These are phyloP conservation scores for Ophiodon elongatus DNA, from an alignment of 2,113 vertebrate species.

Conservation along the genomic window DNA sequence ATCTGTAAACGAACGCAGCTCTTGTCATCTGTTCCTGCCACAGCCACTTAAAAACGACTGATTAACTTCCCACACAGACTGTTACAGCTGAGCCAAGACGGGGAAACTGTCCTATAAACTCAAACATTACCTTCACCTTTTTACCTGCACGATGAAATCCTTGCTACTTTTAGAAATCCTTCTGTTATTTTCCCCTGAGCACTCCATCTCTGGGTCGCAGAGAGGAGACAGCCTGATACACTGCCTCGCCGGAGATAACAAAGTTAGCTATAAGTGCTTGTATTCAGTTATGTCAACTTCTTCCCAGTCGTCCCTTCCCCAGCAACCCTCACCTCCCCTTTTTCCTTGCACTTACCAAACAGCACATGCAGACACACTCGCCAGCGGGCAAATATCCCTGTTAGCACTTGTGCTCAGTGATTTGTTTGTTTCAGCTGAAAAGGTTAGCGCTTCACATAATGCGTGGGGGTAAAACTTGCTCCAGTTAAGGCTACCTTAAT, in stretches of 20 bases:
- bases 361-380: conserved; percentile 36
- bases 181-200: conserved; percentile 5
- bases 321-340: background rate
- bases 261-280: conserved; percentile 61
- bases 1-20: conserved; percentile 46
- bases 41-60: conserved; percentile 46
- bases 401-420: conserved; percentile 63
- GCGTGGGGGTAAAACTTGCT: conserved; percentile 60
- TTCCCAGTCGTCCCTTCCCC: conserved; percentile 13
- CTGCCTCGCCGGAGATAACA: conserved; percentile 47
- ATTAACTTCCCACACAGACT: conserved; percentile 53
- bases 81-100: conserved; percentile 46
- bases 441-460: conserved; percentile 71
- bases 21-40: conserved; percentile 48
- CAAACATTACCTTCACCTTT: conserved; percentile 49
- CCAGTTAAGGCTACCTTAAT: conserved; percentile 72
- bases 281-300: conserved; percentile 54
- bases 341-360: conserved; percentile 41
- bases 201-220: conserved; percentile 7
- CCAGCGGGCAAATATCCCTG: conserved; percentile 38
- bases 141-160: conserved; percentile 32
- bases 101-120: conserved; percentile 44
- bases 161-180: conserved; percentile 16
- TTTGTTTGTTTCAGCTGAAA: conserved; percentile 76
- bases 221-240: conserved; percentile 33